phyloP scores from a whole-genome alignment of 2,113 vertebrate genomes.

The Osmerus eperlanus region DNA sequence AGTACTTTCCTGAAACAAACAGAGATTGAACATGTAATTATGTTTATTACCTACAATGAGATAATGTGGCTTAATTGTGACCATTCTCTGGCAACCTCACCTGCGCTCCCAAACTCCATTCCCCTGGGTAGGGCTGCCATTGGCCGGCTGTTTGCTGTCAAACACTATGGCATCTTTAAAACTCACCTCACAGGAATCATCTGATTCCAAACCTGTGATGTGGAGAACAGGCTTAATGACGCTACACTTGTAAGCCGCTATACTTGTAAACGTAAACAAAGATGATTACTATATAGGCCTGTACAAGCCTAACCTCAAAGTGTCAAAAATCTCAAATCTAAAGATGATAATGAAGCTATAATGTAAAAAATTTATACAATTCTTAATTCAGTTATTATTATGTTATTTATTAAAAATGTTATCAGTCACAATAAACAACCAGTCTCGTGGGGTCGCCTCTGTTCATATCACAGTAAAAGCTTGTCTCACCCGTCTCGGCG shows the following conservation, averaged over 20 bases:
- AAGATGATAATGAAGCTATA: too few relatives aligned
- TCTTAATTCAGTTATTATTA: too few relatives aligned
- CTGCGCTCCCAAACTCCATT: constrained; percentile 87
- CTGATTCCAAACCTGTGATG: constrained; percentile 87
- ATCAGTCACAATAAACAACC: too few relatives aligned
- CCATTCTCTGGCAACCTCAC: constrained; percentile 47
- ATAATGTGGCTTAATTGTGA: background rate
- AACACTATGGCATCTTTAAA: constrained; percentile 79
- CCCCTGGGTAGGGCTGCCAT: constrained; percentile 72
- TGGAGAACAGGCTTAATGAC: background rate
- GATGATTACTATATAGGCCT: too few relatives aligned
- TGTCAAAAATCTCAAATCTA: too few relatives aligned
- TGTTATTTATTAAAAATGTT: too few relatives aligned
- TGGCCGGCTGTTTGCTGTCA: constrained; percentile 67
- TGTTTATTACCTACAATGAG: background rate
- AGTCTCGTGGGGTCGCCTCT: too few relatives aligned
- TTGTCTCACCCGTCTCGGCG: constrained; percentile 86
- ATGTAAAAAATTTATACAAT: too few relatives aligned
- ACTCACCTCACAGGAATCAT: constrained; percentile 88
- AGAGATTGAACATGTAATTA: constrained; percentile 1
- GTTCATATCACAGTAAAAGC: background rate
- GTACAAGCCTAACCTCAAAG: too few relatives aligned
- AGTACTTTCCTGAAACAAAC: constrained; percentile 75
- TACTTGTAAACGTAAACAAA: too few relatives aligned
- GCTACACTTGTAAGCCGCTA: too few relatives aligned